These are phyloP conservation scores for human (Homo sapiens) DNA, from an alignment of 2,113 vertebrate species.

Conservation along the genomic window GRCh38 chr4:54231001-54231500, in stretches of 20 bases:
- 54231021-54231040: neutral
- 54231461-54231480: fast-evolving
- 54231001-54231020: neutral
- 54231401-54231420: neutral
- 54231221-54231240: neutral
- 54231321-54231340: constrained; percentile 85
- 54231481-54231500: fast-evolving
- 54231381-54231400: constrained; percentile 41
- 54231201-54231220: neutral
- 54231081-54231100: neutral
- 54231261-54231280: constrained; percentile 72
- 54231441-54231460: neutral
- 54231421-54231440: neutral
- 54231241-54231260: neutral
- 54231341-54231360: constrained; percentile 64
- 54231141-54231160: neutral
- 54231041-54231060: neutral
- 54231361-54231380: constrained; percentile 69
- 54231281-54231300: constrained; percentile 83
- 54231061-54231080: neutral
- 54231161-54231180: neutral
- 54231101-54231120: neutral
- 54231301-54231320: constrained; percentile 79
- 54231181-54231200: neutral
- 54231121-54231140: neutral